A percentile compares a stretch with the other conserved stretches of the same genome.
Evolutionary conservation across 2,888 invertebrate genomes (phyloP).

Genomic region (Drosophila mettleri): DNA sequence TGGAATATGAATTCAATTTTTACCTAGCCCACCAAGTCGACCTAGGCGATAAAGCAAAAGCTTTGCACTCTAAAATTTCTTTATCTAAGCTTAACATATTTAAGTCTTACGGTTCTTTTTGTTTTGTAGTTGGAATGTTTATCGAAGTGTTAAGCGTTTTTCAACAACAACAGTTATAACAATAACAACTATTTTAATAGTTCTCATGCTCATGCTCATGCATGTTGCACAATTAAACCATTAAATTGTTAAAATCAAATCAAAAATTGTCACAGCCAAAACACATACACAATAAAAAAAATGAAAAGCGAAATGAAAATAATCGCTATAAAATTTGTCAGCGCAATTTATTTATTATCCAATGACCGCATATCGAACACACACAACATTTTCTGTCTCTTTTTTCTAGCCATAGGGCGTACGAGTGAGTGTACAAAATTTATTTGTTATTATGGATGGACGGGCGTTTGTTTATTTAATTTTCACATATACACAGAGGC

Average conservation of each 20-base stretch:
- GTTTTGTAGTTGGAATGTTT: conserved; percentile 19
- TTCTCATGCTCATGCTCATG: conserved; percentile 12
- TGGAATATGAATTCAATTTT: conserved; percentile 14
- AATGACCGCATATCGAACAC: conserved; percentile 36
- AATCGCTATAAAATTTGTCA: conserved; percentile 35
- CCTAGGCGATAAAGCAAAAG: conserved; percentile 14
- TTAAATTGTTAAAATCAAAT: conserved; percentile 82
- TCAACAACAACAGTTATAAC: conserved; percentile 6
- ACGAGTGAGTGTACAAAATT: conserved; percentile 1
- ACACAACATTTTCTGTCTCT: conserved; percentile 6
- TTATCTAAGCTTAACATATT: conserved; percentile 36
- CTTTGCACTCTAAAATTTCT: conserved; percentile 17
- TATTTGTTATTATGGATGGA: conserved; percentile 20
- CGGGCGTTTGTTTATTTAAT: conserved; percentile 23
- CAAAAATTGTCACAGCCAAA: conserved; percentile 49
- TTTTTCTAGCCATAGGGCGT: background rate
- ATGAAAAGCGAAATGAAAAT: conserved; percentile 40
- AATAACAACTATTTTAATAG: conserved; percentile 20
- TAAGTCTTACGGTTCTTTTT: conserved; percentile 9
- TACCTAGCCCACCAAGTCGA: background rate
- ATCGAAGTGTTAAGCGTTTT: conserved; percentile 64
- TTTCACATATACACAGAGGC: conserved; percentile 7
- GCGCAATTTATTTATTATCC: conserved; percentile 45
- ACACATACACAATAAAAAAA: conserved; percentile 24
- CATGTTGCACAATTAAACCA: conserved; percentile 63